Evolutionary conservation across 1,140 invertebrate species (phyloP).

Genomic region (Drosophila subobscura): DNA sequence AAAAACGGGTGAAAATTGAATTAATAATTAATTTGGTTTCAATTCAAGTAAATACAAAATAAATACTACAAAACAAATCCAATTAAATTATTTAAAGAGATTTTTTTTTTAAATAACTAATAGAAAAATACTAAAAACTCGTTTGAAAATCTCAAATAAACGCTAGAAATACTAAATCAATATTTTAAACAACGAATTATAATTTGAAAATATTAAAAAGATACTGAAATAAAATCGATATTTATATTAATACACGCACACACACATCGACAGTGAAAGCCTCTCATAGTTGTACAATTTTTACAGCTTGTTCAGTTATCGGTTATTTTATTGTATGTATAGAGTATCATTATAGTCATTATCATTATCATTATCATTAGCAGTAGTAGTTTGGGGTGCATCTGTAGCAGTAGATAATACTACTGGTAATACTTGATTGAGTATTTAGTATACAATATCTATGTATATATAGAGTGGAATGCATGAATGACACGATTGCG

Average conservation of each 20-base stretch:
- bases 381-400: slow-evolving; percentile 27
- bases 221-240: slow-evolving; percentile 27
- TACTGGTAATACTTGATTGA: slow-evolving; percentile 4
- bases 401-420: slow-evolving; percentile 25
- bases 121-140: slow-evolving; percentile 3
- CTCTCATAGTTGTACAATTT: slow-evolving; percentile 27
- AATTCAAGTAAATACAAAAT: not conserved
- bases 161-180: no score
- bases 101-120: no score
- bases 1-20: slow-evolving; percentile 64
- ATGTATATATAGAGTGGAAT: slow-evolving; percentile 46
- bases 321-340: slow-evolving; percentile 16
- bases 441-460: not conserved
- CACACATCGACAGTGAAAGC: slow-evolving; percentile 28
- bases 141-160: no score
- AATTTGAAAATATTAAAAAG: not conserved
- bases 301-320: slow-evolving; percentile 43
- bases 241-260: slow-evolving; percentile 56
- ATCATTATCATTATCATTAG: slow-evolving; percentile 2
- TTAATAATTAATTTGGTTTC: slow-evolving; percentile 56
- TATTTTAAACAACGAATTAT: no score
- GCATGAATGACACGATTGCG: slow-evolving; percentile 66
- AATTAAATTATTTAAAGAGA: no score
- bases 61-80: no score
- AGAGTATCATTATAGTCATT: slow-evolving; percentile 19